Evolutionary conservation across 2,113 vertebrate species (phyloP).

Genomic region (Muscicapa adusta): DNA sequence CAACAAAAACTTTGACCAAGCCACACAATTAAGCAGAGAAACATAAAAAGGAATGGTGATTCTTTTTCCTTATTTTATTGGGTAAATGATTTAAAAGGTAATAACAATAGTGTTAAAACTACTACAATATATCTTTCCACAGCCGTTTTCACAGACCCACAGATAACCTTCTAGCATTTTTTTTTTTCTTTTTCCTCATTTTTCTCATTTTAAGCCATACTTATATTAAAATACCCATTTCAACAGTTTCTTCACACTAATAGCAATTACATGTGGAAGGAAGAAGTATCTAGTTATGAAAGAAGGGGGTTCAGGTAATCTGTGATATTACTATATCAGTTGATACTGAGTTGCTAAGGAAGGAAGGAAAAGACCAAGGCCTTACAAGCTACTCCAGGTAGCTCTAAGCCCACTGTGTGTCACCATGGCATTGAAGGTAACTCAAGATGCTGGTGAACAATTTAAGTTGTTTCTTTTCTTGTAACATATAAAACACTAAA

Average conservation of each 20-base stretch:
- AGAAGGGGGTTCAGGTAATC: slow-evolving; percentile 70
- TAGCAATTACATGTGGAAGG: slow-evolving; percentile 91
- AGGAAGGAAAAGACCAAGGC: slow-evolving; percentile 73
- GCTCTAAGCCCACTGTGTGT: slow-evolving; percentile 73
- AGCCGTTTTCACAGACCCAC: slow-evolving; percentile 95
- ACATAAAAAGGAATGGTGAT: slow-evolving; percentile 38
- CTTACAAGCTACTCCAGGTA: slow-evolving; percentile 88
- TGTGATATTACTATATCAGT: slow-evolving; percentile 78
- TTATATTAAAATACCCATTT: slow-evolving; percentile 90
- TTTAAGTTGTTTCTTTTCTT: slow-evolving; percentile 56
- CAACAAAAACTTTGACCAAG: neutral
- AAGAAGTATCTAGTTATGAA: slow-evolving; percentile 86
- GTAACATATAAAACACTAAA: slow-evolving; percentile 98
- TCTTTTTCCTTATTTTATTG: slow-evolving; percentile 91
- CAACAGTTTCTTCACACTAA: slow-evolving; percentile 90
- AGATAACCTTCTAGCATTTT: slow-evolving; percentile 81
- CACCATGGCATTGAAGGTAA: slow-evolving; percentile 78
- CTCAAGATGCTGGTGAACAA: slow-evolving; percentile 85
- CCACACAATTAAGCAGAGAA: slow-evolving; percentile 28
- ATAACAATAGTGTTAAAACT: slow-evolving; percentile 99
- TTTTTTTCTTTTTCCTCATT: slow-evolving; percentile 69
- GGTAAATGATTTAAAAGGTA: slow-evolving; percentile 99
- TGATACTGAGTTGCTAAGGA: slow-evolving; percentile 83
- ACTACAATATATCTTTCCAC: slow-evolving; percentile 98
- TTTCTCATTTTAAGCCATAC: slow-evolving; percentile 81